These are phyloP conservation scores for Toxotes chatareus DNA, from an alignment of 2,113 vertebrate genomes.

Conservation along the genomic window DNA sequence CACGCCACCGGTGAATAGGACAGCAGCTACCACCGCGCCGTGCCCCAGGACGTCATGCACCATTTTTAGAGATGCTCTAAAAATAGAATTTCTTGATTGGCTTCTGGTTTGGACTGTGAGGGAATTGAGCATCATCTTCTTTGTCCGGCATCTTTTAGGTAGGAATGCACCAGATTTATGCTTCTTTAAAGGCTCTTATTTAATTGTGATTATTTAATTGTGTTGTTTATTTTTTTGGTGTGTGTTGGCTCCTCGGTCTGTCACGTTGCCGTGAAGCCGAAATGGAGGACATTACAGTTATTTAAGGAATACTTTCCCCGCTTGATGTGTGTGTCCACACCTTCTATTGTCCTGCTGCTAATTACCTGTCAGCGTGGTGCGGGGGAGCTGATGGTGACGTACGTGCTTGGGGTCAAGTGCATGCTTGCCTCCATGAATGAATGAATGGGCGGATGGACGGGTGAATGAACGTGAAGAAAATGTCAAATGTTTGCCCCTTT, in stretches of 20 bases:
- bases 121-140: background rate
- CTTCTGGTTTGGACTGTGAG: constrained; percentile 42
- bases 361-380: constrained; percentile 53
- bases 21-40: constrained; percentile 53
- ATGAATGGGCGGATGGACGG: constrained; percentile 16
- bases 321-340: constrained; percentile 23
- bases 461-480: too few species aligned
- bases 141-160: constrained; percentile 37
- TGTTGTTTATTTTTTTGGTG: background rate
- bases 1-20: constrained; percentile 62
- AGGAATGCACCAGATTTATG: background rate
- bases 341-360: constrained; percentile 39
- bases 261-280: constrained; percentile 16
- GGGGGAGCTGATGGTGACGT: constrained; percentile 49
- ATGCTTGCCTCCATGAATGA: constrained; percentile 51
- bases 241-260: background rate
- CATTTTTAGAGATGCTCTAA: constrained; percentile 79
- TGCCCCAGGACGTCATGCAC: constrained; percentile 78
- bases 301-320: background rate
- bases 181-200: background rate
- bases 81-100: constrained; percentile 75
- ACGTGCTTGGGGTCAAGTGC: constrained; percentile 40
- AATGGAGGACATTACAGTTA: constrained; percentile 17
- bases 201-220: background rate
- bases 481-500: background rate